Conservation (phyloP, 2,888 invertebrate species). For the Apoda limacodes region DNA sequence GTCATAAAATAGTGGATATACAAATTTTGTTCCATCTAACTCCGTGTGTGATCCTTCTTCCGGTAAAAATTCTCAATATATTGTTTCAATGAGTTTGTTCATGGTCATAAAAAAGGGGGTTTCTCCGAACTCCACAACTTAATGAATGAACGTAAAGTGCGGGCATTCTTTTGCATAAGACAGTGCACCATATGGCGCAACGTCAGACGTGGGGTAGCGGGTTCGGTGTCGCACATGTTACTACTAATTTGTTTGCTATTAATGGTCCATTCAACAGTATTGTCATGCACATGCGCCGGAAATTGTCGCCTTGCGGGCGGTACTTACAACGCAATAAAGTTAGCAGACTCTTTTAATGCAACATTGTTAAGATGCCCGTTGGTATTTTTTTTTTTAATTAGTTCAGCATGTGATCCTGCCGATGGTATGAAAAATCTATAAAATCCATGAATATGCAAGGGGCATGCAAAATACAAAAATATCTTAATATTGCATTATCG, state of each 20-base stretch:
- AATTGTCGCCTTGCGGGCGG: slow-evolving; percentile 32
- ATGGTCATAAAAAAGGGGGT: slow-evolving; percentile 33
- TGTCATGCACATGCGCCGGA: slow-evolving; percentile 67
- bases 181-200: slow-evolving; percentile 49
- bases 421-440: too few species aligned
- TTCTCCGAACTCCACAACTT: slow-evolving; percentile 51
- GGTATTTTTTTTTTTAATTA: too few species aligned
- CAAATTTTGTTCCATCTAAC: too few species aligned
- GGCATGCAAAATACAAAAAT: too few species aligned
- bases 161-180: slow-evolving; percentile 53
- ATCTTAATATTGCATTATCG: too few species aligned
- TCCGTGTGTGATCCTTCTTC: slow-evolving; percentile 8
- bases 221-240: slow-evolving; percentile 47
- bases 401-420: too few species aligned
- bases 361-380: neutral
- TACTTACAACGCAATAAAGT: neutral
- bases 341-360: too few species aligned
- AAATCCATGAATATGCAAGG: too few species aligned
- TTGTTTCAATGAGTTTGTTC: slow-evolving; percentile 31
- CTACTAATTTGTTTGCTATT: slow-evolving; percentile 63
- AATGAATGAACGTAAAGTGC: slow-evolving; percentile 48
- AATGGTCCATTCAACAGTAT: slow-evolving; percentile 61
- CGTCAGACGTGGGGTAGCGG: slow-evolving; percentile 35
- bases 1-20: too few species aligned
- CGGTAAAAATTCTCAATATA: slow-evolving; percentile 13